Evolutionary conservation across 2,888 invertebrate genomes (phyloP).

Genomic region (Romanomermis culicivorax): DNA sequence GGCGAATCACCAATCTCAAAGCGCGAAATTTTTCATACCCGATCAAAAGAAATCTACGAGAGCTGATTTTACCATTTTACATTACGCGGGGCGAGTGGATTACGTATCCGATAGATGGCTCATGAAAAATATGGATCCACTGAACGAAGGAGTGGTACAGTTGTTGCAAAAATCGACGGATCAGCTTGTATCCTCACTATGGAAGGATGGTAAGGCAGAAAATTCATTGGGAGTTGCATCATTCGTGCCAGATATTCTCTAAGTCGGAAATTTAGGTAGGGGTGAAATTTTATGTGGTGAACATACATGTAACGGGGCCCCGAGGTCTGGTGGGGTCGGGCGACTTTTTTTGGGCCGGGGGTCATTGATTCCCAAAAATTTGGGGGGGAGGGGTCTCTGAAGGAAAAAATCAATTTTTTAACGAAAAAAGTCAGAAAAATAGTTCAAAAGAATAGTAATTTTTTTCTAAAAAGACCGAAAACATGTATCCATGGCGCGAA

Average conservation of each 20-base stretch:
- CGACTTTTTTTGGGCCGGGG: too few species aligned
- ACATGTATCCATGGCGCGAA: too few species aligned
- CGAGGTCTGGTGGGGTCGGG: too few species aligned
- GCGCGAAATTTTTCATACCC: constrained; percentile 92
- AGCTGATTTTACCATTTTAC: constrained; percentile 87
- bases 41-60: constrained; percentile 64
- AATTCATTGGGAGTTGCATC: background rate
- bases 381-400: too few species aligned
- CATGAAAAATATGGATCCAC: constrained; percentile 99
- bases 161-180: constrained; percentile 83
- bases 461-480: too few species aligned
- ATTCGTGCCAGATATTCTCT: background rate
- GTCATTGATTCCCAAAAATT: too few species aligned
- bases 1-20: constrained; percentile 63
- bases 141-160: constrained; percentile 94
- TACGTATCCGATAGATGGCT: constrained; percentile 91
- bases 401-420: too few species aligned
- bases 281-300: too few species aligned
- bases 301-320: too few species aligned
- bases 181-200: constrained; percentile 82
- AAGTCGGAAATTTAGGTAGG: too few species aligned
- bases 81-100: constrained; percentile 75
- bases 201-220: constrained; percentile 82
- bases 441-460: too few species aligned
- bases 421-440: too few species aligned